phyloP scores from a whole-genome alignment of 2,113 vertebrate species.

The Pagrus major region DNA sequence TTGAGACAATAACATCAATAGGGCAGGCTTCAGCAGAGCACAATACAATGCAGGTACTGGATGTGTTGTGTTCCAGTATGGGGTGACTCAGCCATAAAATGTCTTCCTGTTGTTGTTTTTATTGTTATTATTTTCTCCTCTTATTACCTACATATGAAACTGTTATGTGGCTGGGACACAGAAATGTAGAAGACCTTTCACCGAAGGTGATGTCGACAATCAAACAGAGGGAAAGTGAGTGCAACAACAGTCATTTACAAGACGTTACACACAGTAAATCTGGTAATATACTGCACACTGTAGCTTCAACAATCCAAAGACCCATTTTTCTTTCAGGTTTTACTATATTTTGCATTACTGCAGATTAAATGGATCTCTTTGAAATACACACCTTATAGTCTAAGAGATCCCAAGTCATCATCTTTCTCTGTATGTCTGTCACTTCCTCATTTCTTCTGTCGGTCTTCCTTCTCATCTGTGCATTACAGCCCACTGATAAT shows the following conservation, averaged over 20 bases:
- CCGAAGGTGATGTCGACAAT: neutral
- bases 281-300: neutral
- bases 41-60: neutral
- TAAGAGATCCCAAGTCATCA: neutral
- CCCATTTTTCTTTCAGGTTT: neutral
- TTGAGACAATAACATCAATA: neutral
- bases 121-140: neutral
- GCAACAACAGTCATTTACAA: neutral
- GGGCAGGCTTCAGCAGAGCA: neutral
- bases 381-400: neutral
- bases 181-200: neutral
- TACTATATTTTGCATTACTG: neutral
- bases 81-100: neutral
- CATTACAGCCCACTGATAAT: constrained; percentile 13
- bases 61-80: neutral
- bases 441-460: constrained; percentile 5
- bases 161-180: neutral
- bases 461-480: constrained; percentile 12
- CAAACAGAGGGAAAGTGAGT: neutral
- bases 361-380: neutral
- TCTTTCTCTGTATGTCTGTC: neutral
- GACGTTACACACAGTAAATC: neutral
- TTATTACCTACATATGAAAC: neutral
- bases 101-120: neutral
- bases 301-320: neutral